Evolutionary conservation across 1,140 invertebrate species (phyloP).

Genomic region (Meloidogyne floridensis): DNA sequence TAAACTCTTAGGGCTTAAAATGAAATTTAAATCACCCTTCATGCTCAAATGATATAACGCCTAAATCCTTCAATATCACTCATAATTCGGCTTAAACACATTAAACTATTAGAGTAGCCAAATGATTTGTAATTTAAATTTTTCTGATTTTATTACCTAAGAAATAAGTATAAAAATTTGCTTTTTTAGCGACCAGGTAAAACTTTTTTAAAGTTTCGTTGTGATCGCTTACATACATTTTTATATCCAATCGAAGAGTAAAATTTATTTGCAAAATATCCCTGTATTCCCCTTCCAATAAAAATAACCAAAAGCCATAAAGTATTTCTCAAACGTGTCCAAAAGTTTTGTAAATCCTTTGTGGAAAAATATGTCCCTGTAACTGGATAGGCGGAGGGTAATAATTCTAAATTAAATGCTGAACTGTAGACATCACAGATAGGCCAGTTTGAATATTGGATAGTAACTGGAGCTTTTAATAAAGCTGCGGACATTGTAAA

Average conservation of each 20-base stretch:
- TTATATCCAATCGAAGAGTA: slow-evolving; percentile 47
- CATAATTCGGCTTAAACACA: too few relatives aligned
- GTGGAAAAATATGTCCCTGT: slow-evolving; percentile 50
- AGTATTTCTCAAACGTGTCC: slow-evolving; percentile 43
- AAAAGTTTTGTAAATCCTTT: slow-evolving; percentile 21
- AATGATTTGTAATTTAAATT: too few relatives aligned
- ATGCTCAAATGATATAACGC: too few relatives aligned
- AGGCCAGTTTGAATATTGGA: slow-evolving; percentile 63
- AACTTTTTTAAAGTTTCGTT: too few relatives aligned
- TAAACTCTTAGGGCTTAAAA: too few relatives aligned
- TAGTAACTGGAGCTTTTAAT: slow-evolving; percentile 50
- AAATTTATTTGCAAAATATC: slow-evolving; percentile 40
- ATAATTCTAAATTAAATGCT: slow-evolving; percentile 55
- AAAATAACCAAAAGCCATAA: slow-evolving; percentile 52
- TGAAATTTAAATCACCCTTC: too few relatives aligned
- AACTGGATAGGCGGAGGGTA: slow-evolving; percentile 49
- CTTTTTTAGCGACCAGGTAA: too few relatives aligned
- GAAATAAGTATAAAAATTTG: too few relatives aligned
- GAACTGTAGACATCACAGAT: slow-evolving; percentile 59
- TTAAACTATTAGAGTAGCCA: too few relatives aligned
- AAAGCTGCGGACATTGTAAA: slow-evolving; percentile 48
- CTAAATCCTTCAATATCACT: too few relatives aligned
- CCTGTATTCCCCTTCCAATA: slow-evolving; percentile 48
- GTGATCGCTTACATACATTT: slow-evolving; percentile 25
- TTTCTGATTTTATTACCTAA: too few relatives aligned